These are phyloP conservation scores for Pogoniulus pusillus DNA, from an alignment of 2,797 vertebrate genomes.

Conservation along the genomic window DNA sequence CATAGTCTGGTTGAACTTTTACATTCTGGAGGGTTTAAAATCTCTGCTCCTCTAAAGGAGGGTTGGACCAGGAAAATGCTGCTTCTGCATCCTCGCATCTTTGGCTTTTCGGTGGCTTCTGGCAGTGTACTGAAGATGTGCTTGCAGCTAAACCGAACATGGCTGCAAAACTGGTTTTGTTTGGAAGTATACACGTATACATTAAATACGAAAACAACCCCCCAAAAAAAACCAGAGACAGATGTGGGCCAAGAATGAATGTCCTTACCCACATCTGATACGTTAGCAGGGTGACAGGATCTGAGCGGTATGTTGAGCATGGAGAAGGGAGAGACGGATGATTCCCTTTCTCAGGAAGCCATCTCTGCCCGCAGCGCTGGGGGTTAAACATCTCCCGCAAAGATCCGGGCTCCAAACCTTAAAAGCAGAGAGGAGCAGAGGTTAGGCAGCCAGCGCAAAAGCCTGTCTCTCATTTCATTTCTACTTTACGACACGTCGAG, in stretches of 20 bases:
- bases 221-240: not conserved
- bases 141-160: not conserved
- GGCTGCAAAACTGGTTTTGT: not conserved
- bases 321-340: accelerated
- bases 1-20: not conserved
- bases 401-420: not conserved
- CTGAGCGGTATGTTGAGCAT: not conserved
- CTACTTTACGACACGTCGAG: not conserved
- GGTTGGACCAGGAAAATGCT: accelerated
- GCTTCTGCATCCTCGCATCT: not conserved
- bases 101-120: not conserved
- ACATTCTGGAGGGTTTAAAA: not conserved
- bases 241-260: not conserved
- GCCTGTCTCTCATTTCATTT: slow-evolving; percentile 8
- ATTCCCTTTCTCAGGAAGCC: not conserved
- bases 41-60: not conserved
- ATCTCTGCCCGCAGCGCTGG: not conserved
- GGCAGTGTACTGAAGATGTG: not conserved
- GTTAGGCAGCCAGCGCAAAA: not conserved
- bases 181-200: not conserved
- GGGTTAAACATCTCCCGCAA: not conserved
- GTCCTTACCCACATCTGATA: not conserved
- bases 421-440: not conserved
- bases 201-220: too few relatives aligned
- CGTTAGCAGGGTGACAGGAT: not conserved